Conservation (phyloP, 2,888 invertebrate genomes). For the Hypsopygia costalis region DNA sequence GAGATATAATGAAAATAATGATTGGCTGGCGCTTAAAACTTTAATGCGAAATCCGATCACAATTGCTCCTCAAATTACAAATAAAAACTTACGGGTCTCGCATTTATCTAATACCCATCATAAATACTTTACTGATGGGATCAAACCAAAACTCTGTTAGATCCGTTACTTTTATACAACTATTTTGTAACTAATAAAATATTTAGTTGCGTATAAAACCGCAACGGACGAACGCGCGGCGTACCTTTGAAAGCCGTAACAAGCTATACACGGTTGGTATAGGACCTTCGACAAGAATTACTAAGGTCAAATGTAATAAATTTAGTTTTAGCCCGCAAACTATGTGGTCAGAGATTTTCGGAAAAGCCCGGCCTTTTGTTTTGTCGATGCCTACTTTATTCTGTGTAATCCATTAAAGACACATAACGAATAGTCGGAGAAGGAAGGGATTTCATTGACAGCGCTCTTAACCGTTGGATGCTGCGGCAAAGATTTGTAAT, state of each 20-base stretch:
- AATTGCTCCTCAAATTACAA: slow-evolving; percentile 7
- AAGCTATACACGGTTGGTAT: slow-evolving; percentile 64
- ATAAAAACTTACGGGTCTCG: slow-evolving; percentile 14
- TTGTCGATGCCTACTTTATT: slow-evolving; percentile 75
- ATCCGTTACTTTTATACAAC: slow-evolving; percentile 47
- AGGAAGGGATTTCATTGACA: slow-evolving; percentile 70
- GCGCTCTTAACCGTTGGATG: slow-evolving; percentile 63
- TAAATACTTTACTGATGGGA: slow-evolving; percentile 42
- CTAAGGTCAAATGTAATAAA: slow-evolving; percentile 79
- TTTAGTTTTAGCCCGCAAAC: slow-evolving; percentile 75
- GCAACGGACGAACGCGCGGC: slow-evolving; percentile 50
- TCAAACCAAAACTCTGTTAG: slow-evolving; percentile 40
- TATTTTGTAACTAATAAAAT: slow-evolving; percentile 74
- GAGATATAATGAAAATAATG: too few relatives aligned
- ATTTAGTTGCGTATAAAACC: slow-evolving; percentile 71
- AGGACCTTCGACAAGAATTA: slow-evolving; percentile 73
- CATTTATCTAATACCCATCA: slow-evolving; percentile 18
- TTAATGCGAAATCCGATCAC: not conserved
- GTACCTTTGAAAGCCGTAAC: slow-evolving; percentile 68
- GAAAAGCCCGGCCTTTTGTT: slow-evolving; percentile 67
- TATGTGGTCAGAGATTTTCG: slow-evolving; percentile 74
- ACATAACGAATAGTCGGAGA: slow-evolving; percentile 66
- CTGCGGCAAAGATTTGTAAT: slow-evolving; percentile 70
- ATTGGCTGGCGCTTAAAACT: too few relatives aligned
- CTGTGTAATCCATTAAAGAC: slow-evolving; percentile 74